Evolutionary conservation across 1,140 invertebrate species (phyloP).

Genomic region (Oppia nitens): DNA sequence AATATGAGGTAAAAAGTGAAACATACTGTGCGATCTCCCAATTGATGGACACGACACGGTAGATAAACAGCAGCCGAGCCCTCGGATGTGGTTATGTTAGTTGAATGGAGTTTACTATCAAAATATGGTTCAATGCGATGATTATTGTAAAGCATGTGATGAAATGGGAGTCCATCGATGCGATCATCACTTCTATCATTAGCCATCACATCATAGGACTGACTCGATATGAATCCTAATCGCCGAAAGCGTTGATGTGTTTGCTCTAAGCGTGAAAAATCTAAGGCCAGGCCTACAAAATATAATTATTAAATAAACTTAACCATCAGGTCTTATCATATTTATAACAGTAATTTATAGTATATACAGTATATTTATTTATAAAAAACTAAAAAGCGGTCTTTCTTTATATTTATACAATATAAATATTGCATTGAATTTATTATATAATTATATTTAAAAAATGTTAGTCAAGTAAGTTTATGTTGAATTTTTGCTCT

Average conservation of each 20-base stretch:
- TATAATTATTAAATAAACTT: too few relatives aligned
- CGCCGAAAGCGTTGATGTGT: neutral
- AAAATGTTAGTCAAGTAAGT: too few relatives aligned
- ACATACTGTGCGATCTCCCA: constrained; percentile 28
- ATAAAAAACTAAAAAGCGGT: too few relatives aligned
- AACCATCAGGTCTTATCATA: too few relatives aligned
- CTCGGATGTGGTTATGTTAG: constrained; percentile 23
- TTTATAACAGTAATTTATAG: too few relatives aligned
- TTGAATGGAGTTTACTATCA: constrained; percentile 28
- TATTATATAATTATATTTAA: too few relatives aligned
- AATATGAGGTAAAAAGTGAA: neutral
- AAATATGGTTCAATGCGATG: constrained; percentile 19
- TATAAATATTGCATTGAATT: too few relatives aligned
- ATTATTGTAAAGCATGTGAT: neutral
- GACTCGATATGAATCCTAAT: neutral
- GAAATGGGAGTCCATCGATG: neutral
- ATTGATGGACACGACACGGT: constrained; percentile 24
- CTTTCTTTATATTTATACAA: too few relatives aligned
- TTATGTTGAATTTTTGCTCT: too few relatives aligned
- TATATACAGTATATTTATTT: too few relatives aligned
- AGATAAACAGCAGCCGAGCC: constrained; percentile 23
- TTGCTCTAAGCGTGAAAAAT: neutral
- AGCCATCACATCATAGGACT: neutral
- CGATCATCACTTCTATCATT: neutral
- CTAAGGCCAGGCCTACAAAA: neutral